Percentiles rank a stretch among this genome's conserved stretches.
phyloP scores from a whole-genome alignment of 1,140 invertebrate species.

The Heliothis virescens region DNA sequence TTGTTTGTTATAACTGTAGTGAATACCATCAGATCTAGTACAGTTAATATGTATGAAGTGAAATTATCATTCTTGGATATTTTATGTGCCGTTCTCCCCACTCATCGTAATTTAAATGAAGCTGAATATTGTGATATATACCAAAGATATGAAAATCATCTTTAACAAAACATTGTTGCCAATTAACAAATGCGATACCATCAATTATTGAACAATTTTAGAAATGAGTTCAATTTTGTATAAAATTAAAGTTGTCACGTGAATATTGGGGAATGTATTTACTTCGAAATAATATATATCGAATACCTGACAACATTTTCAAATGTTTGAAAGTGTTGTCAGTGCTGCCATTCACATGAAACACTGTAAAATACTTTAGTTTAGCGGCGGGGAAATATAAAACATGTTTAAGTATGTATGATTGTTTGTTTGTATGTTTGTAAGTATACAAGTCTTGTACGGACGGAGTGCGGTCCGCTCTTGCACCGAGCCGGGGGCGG shows the following conservation, averaged over 20 bases:
- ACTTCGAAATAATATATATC: conserved; percentile 28
- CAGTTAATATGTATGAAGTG: neutral
- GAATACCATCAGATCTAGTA: neutral
- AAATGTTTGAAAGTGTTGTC: neutral
- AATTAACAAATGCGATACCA: conserved; percentile 13
- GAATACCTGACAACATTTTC: conserved; percentile 37
- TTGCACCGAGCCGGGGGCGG: conserved; percentile 4
- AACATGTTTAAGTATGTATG: conserved; percentile 45
- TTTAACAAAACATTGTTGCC: conserved; percentile 9
- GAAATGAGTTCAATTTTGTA: conserved; percentile 9
- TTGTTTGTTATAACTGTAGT: conserved; percentile 12
- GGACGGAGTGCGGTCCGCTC: conserved; percentile 43
- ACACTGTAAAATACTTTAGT: conserved; percentile 46
- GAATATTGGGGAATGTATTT: conserved; percentile 30
- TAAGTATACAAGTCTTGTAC: conserved; percentile 53
- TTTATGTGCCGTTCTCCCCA: neutral
- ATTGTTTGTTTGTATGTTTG: conserved; percentile 52
- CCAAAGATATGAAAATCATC: conserved; percentile 40
- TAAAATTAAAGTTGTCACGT: conserved; percentile 34
- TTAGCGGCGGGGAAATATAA: conserved; percentile 67
- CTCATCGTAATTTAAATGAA: conserved; percentile 26
- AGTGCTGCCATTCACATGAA: conserved; percentile 29
- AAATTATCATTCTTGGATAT: conserved; percentile 16
- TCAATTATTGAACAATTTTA: conserved; percentile 11
- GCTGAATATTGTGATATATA: conserved; percentile 39